Conservation (phyloP, 2,888 invertebrate genomes). For the Trimorus sp. region DNA sequence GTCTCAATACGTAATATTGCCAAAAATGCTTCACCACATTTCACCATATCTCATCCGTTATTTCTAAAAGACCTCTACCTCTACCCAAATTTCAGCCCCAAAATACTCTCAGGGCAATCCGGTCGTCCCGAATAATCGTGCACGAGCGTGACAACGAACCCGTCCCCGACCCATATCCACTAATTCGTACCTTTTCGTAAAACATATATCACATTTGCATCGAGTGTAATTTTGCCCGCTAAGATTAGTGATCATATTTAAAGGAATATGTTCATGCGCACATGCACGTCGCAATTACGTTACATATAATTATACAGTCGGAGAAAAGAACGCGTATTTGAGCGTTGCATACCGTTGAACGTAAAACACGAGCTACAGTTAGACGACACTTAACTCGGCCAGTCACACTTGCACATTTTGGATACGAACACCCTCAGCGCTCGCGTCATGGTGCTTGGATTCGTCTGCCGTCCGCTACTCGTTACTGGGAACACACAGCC, state of each 20-base stretch:
- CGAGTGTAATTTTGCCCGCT: constrained; percentile 23
- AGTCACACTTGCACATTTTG: constrained; percentile 50
- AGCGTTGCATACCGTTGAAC: constrained; percentile 50
- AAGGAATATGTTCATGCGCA: constrained; percentile 37
- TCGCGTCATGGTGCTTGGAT: constrained; percentile 42
- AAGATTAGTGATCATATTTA: constrained; percentile 41
- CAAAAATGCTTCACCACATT: no score
- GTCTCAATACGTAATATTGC: no score
- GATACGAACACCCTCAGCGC: constrained; percentile 31
- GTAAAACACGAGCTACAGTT: constrained; percentile 56
- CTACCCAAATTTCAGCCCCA: no score
- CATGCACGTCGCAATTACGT: constrained; percentile 44
- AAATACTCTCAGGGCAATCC: no score
- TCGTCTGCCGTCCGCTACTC: constrained; percentile 32
- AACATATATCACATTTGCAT: constrained; percentile 42
- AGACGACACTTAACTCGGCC: constrained; percentile 57
- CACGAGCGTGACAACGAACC: constrained; percentile 11
- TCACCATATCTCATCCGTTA: no score
- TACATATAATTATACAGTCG: constrained; percentile 38
- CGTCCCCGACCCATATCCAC: constrained; percentile 14
- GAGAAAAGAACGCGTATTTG: constrained; percentile 42
- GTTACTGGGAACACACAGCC: constrained; percentile 25
- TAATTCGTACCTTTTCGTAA: constrained; percentile 25
- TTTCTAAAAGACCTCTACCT: no score
- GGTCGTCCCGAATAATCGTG: not conserved